These are phyloP conservation scores for Mesoclemmys tuberculata DNA, from an alignment of 2,113 vertebrate species.

Conservation along the genomic window DNA sequence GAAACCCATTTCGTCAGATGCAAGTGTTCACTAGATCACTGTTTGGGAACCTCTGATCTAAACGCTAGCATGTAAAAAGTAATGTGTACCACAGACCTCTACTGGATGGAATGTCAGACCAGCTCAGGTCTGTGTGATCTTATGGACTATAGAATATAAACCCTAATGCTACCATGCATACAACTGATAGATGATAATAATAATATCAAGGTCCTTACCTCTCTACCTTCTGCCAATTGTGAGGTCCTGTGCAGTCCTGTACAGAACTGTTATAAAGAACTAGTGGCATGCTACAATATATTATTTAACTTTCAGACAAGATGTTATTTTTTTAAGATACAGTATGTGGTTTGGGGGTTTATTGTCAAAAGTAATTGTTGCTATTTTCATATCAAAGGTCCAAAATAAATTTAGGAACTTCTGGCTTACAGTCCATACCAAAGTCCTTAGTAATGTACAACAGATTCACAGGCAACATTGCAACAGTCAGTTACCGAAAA, in stretches of 20 bases:
- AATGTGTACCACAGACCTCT: neutral
- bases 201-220: neutral
- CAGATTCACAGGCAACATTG: neutral
- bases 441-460: neutral
- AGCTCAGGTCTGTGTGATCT: neutral
- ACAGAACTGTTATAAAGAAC: neutral
- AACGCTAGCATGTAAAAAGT: neutral
- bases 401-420: neutral
- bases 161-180: neutral
- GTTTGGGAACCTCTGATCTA: neutral
- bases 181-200: neutral
- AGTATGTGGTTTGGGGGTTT: neutral
- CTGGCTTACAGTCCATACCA: neutral
- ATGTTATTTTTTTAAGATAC: neutral
- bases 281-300: neutral
- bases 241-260: neutral
- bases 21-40: neutral
- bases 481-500: neutral
- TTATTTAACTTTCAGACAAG: neutral
- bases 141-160: neutral
- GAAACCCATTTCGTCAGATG: too few species aligned
- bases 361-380: neutral
- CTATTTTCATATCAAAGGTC: neutral
- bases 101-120: neutral
- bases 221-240: neutral